These are phyloP conservation scores for Rhaphigaster nebulosa DNA, from an alignment of 2,888 invertebrate genomes.

Conservation along the genomic window DNA sequence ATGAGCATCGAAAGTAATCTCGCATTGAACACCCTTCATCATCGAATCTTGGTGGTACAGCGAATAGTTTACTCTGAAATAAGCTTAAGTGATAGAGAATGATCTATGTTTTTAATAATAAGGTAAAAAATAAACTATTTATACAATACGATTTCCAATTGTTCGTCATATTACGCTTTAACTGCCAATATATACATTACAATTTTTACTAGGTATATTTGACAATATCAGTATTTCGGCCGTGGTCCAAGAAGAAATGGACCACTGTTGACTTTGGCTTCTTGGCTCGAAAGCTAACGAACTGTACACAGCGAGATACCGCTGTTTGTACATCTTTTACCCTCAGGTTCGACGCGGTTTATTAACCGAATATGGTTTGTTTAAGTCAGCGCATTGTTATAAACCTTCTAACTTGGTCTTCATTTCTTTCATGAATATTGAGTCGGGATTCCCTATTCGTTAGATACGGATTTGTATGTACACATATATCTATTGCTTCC, in stretches of 20 bases:
- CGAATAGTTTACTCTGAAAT: too few relatives aligned
- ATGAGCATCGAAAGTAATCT: too few relatives aligned
- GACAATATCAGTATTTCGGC: background rate
- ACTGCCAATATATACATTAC: background rate
- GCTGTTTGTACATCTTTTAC: slow-evolving; percentile 36
- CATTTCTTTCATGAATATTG: slow-evolving; percentile 13
- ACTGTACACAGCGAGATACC: slow-evolving; percentile 27
- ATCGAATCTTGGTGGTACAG: too few relatives aligned
- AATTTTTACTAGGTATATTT: background rate
- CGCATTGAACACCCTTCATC: too few relatives aligned
- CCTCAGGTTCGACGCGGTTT: background rate
- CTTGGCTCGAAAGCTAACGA: background rate
- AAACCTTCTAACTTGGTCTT: background rate
- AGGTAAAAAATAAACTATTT: too few relatives aligned
- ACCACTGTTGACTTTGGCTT: slow-evolving; percentile 27
- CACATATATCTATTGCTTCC: background rate
- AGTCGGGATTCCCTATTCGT: background rate
- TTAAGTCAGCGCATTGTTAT: background rate
- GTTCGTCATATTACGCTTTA: background rate
- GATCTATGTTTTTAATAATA: too few relatives aligned
- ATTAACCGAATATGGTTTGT: slow-evolving; percentile 31
- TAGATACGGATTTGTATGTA: background rate
- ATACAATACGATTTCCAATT: background rate
- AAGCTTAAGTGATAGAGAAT: too few relatives aligned
- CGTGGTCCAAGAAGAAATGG: slow-evolving; percentile 18